Evolutionary conservation across 2,113 vertebrate genomes (phyloP).

Genomic region (Archilochus colubris): DNA sequence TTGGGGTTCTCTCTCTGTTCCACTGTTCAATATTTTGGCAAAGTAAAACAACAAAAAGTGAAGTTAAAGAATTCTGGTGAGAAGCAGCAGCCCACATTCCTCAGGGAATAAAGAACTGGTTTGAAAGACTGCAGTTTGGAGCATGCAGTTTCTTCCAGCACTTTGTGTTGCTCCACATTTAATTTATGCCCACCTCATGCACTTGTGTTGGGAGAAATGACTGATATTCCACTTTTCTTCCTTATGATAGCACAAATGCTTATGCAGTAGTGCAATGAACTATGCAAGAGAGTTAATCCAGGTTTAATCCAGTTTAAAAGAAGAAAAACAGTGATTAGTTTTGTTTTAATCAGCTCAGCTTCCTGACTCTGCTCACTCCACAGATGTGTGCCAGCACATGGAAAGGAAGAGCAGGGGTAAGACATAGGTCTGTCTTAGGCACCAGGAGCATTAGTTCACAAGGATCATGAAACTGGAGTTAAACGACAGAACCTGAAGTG

Average conservation of each 20-base stretch:
- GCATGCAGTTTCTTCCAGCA: not conserved
- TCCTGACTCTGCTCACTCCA: not conserved
- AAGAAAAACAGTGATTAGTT: not conserved
- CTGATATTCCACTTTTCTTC: not conserved
- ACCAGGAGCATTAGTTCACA: not conserved
- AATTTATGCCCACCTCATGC: not conserved
- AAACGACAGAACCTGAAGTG: not conserved
- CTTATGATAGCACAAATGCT: not conserved
- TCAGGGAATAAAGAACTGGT: not conserved
- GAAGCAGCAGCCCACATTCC: not conserved
- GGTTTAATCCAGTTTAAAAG: not conserved
- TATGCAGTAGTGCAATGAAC: not conserved
- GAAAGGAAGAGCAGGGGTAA: not conserved
- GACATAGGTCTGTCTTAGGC: not conserved
- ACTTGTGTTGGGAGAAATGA: not conserved
- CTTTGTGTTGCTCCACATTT: not conserved
- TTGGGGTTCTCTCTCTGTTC: not conserved
- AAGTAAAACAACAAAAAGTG: not conserved
- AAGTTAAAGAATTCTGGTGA: not conserved
- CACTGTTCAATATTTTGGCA: not conserved
- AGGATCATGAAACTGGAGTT: accelerated
- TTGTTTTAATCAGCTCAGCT: not conserved
- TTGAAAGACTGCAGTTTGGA: not conserved
- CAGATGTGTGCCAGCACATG: not conserved
- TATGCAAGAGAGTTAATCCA: not conserved